phyloP scores from a whole-genome alignment of 2,113 vertebrate genomes.

The Albula glossodonta region DNA sequence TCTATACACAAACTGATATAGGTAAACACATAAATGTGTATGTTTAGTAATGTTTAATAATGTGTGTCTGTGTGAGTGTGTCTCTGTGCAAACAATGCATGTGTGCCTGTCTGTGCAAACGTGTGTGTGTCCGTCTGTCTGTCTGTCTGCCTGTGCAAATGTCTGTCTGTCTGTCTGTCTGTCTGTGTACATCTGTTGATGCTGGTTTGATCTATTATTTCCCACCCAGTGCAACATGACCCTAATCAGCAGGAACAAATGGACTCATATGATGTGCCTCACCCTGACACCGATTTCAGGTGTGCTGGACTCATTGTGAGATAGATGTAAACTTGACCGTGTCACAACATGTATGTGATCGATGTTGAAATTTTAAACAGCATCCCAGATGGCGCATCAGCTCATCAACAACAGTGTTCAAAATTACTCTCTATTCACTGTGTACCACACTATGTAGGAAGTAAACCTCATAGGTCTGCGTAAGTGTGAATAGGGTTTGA shows the following conservation, averaged over 20 bases:
- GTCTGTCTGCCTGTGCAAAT: neutral
- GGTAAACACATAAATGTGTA: too few relatives aligned
- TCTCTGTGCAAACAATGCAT: neutral
- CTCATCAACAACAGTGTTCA: neutral
- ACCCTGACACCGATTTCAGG: slow-evolving; percentile 40
- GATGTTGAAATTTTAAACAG: slow-evolving; percentile 41
- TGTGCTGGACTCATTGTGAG: slow-evolving; percentile 29
- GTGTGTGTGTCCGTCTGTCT: neutral
- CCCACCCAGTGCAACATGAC: neutral
- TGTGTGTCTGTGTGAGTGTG: slow-evolving; percentile 3
- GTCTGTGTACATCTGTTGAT: neutral
- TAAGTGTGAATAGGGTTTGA: too few relatives aligned
- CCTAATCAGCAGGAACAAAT: neutral
- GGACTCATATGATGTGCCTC: neutral
- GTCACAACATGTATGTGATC: slow-evolving; percentile 34
- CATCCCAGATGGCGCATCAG: neutral
- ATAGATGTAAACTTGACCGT: neutral
- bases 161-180: neutral
- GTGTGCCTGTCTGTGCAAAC: neutral
- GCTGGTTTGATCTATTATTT: neutral
- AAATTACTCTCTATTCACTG: too few relatives aligned
- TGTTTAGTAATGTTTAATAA: neutral
- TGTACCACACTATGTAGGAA: too few relatives aligned
- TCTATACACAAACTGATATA: neutral
- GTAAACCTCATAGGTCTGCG: too few relatives aligned